Conservation (phyloP, 1,140 invertebrate genomes). For the Elysia chlorotica region DNA sequence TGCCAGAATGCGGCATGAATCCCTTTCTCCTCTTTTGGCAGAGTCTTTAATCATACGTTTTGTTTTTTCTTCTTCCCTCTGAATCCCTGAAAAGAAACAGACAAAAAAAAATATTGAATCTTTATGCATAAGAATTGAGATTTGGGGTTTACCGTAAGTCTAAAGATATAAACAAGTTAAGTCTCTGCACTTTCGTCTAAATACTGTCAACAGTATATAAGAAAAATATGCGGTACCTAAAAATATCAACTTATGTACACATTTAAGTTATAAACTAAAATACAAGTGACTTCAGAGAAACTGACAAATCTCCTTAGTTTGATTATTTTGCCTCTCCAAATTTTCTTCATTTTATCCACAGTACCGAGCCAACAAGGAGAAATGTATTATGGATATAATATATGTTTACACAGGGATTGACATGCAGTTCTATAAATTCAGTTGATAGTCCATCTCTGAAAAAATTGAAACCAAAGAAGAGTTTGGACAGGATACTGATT, state of each 20-base stretch:
- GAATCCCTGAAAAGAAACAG: conserved; percentile 72
- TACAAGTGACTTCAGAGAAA: background rate
- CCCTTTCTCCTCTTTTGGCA: conserved; percentile 93
- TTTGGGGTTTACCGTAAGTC: no score
- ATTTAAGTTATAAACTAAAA: background rate
- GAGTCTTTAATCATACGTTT: conserved; percentile 93
- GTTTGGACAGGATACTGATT: no score
- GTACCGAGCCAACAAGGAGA: no score
- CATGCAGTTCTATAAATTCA: no score
- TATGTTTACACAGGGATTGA: background rate
- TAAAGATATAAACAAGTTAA: no score
- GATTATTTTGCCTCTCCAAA: no score
- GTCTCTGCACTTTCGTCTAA: no score
- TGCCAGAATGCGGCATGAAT: conserved; percentile 91
- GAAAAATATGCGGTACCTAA: background rate
- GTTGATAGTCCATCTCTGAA: background rate
- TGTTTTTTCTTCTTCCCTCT: conserved; percentile 96
- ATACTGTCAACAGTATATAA: background rate
- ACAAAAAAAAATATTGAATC: background rate
- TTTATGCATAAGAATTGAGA: no score
- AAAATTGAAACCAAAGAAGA: background rate
- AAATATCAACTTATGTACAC: background rate
- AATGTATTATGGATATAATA: background rate
- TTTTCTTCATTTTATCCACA: no score
- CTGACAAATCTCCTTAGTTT: background rate